Conservation (phyloP, 2,888 invertebrate species). For the Cataglyphis rosenhaueri region DNA sequence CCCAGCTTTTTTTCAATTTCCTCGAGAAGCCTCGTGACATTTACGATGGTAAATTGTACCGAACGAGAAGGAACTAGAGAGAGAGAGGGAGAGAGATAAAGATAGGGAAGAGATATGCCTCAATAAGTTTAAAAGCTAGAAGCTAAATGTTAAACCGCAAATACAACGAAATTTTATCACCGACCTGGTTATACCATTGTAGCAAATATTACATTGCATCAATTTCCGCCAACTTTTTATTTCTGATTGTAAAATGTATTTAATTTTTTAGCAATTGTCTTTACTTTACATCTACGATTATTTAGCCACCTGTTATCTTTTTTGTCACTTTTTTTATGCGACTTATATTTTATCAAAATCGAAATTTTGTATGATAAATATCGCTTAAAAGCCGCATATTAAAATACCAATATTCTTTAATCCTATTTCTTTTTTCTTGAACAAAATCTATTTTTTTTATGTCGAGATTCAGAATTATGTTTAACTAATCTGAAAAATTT, state of each 20-base stretch:
- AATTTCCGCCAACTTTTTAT: background rate
- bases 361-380: background rate
- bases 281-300: background rate
- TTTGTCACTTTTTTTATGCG: background rate
- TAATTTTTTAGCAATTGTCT: background rate
- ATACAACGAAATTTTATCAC: background rate
- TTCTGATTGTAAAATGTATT: background rate
- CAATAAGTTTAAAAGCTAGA: conserved; percentile 21
- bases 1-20: conserved; percentile 66
- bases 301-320: background rate
- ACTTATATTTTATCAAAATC: background rate
- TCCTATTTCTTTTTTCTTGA: background rate
- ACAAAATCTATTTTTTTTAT: background rate
- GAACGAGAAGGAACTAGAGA: background rate
- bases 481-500: conserved; percentile 77
- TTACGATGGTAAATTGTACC: conserved; percentile 58
- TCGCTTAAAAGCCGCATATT: background rate
- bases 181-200: background rate
- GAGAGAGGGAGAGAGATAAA: background rate
- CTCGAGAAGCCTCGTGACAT: conserved; percentile 59
- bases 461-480: background rate
- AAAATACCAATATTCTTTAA: background rate
- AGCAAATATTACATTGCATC: background rate
- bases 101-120: background rate
- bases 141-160: conserved; percentile 1